These are phyloP conservation scores for Netta rufina DNA, from an alignment of 2,797 vertebrate species.

Conservation along the genomic window DNA sequence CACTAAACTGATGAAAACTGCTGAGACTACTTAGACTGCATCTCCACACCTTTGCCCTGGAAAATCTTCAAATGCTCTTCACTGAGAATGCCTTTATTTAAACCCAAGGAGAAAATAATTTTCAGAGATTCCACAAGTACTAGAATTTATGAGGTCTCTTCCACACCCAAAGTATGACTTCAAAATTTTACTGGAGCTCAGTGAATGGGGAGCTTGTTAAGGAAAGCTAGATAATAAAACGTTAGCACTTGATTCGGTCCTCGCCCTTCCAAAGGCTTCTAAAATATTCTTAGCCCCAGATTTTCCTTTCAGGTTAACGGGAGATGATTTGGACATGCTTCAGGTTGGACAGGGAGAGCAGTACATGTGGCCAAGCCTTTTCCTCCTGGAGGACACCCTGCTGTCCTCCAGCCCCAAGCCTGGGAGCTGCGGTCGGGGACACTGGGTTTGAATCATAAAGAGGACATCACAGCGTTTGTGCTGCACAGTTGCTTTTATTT, in stretches of 20 bases:
- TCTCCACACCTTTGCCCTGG: background rate
- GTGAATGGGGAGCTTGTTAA: conserved; percentile 31
- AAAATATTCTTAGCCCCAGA: conserved; percentile 15
- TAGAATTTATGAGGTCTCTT: background rate
- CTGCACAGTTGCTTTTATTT: background rate
- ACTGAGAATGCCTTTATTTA: background rate
- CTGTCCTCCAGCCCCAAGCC: background rate
- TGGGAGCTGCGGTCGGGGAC: background rate
- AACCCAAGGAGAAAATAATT: conserved; percentile 26
- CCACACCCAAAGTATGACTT: conserved; percentile 13
- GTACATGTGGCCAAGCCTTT: background rate
- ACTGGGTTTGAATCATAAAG: background rate
- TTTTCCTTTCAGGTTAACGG: conserved; percentile 1
- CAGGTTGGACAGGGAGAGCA: background rate
- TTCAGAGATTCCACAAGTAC: conserved; percentile 5
- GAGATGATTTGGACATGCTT: background rate
- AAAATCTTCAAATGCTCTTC: conserved; percentile 2
- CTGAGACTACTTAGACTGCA: background rate
- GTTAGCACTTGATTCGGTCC: background rate
- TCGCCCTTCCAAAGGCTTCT: background rate
- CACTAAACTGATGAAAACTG: background rate
- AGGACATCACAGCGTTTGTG: background rate
- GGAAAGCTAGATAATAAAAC: conserved; percentile 30
- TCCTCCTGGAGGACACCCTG: background rate
- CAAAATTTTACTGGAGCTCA: background rate